phyloP scores from a whole-genome alignment of 1,140 invertebrate species.

The Limonius californicus region DNA sequence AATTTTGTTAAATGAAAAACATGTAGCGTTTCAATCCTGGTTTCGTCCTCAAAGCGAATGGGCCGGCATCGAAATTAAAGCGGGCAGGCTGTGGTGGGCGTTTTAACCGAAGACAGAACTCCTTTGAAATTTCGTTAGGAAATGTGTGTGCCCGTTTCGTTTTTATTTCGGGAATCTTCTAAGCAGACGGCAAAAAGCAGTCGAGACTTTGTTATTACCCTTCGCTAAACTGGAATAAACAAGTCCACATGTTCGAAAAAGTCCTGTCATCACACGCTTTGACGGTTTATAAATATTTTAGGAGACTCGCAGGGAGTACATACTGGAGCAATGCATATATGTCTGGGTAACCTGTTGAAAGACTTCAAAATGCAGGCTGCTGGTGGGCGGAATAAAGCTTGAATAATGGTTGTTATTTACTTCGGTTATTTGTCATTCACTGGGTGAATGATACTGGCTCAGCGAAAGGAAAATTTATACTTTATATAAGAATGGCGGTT shows the following conservation, averaged over 20 bases:
- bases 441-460: no score
- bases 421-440: no score
- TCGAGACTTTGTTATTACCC: conserved; percentile 4
- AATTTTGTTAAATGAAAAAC: no score
- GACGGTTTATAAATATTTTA: conserved; percentile 16
- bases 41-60: no score
- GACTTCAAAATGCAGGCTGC: not conserved
- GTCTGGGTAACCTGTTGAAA: conserved; percentile 9
- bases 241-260: conserved; percentile 10
- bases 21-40: no score
- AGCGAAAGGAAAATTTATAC: no score
- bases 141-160: not conserved
- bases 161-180: not conserved
- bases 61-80: no score
- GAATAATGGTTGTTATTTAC: not conserved
- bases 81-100: no score
- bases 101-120: no score
- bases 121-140: no score
- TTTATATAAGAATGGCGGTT: no score
- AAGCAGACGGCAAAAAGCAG: not conserved
- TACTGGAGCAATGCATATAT: not conserved
- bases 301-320: not conserved
- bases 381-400: not conserved
- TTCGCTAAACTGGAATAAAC: conserved; percentile 11
- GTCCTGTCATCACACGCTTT: conserved; percentile 3